Evolutionary conservation across 2,888 invertebrate species (phyloP).

Genomic region (Andrena trimmerana): DNA sequence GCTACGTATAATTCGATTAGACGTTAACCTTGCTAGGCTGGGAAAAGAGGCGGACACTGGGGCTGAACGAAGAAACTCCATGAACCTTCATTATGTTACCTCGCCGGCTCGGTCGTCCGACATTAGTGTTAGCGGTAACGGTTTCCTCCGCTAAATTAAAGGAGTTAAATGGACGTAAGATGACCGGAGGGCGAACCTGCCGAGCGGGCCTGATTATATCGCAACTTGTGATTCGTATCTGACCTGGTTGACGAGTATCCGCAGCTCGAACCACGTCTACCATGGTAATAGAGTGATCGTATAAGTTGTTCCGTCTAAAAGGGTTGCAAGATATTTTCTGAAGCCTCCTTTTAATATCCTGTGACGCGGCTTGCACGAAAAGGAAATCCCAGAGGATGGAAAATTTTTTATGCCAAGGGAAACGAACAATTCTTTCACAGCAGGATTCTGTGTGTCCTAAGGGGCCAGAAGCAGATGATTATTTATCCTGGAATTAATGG

Average conservation of each 20-base stretch:
- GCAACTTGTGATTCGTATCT: slow-evolving; percentile 70
- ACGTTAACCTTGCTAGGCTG: slow-evolving; percentile 77
- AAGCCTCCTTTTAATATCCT: too few species aligned
- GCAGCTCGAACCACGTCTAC: background rate
- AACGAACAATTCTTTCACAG: too few species aligned
- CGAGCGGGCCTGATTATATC: slow-evolving; percentile 75
- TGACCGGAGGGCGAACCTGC: slow-evolving; percentile 74
- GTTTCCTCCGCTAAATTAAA: slow-evolving; percentile 82
- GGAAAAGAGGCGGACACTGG: slow-evolving; percentile 72
- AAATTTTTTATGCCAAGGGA: too few species aligned
- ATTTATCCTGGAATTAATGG: too few species aligned
- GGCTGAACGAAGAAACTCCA: slow-evolving; percentile 76
- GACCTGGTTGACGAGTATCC: slow-evolving; percentile 9
- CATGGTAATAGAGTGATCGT: background rate
- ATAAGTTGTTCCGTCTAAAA: background rate
- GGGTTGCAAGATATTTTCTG: background rate
- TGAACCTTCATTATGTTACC: slow-evolving; percentile 84
- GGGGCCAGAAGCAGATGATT: too few species aligned
- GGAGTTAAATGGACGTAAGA: slow-evolving; percentile 81
- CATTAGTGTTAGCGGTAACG: slow-evolving; percentile 82
- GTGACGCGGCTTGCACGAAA: too few species aligned
- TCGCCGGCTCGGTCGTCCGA: slow-evolving; percentile 77
- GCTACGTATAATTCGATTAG: slow-evolving; percentile 83
- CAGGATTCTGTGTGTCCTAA: too few species aligned
- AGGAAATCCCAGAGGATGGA: too few species aligned